Evolutionary conservation across 2,888 invertebrate genomes (phyloP).

Genomic region (Nomada fucata): DNA sequence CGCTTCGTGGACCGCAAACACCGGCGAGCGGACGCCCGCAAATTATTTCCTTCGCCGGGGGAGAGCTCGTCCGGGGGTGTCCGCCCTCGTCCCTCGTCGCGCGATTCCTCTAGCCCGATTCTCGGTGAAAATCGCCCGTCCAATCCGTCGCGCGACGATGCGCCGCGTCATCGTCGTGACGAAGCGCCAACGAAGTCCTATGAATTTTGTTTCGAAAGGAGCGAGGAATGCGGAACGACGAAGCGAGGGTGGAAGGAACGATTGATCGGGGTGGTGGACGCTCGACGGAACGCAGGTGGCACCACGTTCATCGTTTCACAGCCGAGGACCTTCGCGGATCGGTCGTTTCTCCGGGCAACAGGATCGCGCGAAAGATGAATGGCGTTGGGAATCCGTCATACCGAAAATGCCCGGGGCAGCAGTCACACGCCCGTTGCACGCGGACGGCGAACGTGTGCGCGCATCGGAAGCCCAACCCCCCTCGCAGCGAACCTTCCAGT

Average conservation of each 20-base stretch:
- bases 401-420: slow-evolving; percentile 59
- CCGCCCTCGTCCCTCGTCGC: slow-evolving; percentile 41
- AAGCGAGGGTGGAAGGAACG: slow-evolving; percentile 19
- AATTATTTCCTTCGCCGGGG: slow-evolving; percentile 79
- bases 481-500: slow-evolving; percentile 43
- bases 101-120: slow-evolving; percentile 16
- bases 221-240: slow-evolving; percentile 3
- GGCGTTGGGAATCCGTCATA: slow-evolving; percentile 70
- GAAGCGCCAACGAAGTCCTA: not conserved
- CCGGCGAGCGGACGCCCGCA: slow-evolving; percentile 78
- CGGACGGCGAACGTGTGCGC: slow-evolving; percentile 48
- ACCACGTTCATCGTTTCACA: slow-evolving; percentile 52
- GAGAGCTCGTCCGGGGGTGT: slow-evolving; percentile 73
- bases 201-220: slow-evolving; percentile 1
- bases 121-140: slow-evolving; percentile 27
- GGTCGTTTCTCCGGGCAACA: slow-evolving; percentile 62
- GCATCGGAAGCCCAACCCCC: slow-evolving; percentile 43
- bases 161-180: no score
- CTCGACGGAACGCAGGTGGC: slow-evolving; percentile 58
- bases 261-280: slow-evolving; percentile 34
- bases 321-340: slow-evolving; percentile 53
- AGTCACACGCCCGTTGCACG: slow-evolving; percentile 60
- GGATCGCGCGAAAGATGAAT: slow-evolving; percentile 71
- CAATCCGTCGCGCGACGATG: slow-evolving; percentile 32
- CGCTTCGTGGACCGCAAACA: slow-evolving; percentile 76